Conservation (phyloP, 2,888 invertebrate species). For the Calameuta idolon region DNA sequence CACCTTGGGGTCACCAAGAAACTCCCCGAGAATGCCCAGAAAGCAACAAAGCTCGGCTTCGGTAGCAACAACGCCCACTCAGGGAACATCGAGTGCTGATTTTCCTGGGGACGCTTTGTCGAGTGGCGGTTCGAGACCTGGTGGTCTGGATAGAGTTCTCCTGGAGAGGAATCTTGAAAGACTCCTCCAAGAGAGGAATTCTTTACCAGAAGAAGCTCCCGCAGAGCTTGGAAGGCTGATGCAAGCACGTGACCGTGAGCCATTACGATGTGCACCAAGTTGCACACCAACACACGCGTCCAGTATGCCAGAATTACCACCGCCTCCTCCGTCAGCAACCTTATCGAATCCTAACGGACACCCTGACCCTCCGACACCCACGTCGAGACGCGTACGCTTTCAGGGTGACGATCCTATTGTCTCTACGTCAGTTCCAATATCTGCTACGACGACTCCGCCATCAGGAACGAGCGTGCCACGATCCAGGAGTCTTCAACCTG, state of each 20-base stretch:
- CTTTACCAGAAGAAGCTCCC: slow-evolving; percentile 55
- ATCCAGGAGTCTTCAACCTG: slow-evolving; percentile 70
- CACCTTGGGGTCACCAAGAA: slow-evolving; percentile 65
- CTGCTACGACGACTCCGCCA: slow-evolving; percentile 49
- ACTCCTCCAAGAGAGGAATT: slow-evolving; percentile 69
- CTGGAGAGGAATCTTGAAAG: slow-evolving; percentile 78
- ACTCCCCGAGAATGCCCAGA: slow-evolving; percentile 70
- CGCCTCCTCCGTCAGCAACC: slow-evolving; percentile 33
- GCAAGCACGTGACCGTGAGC: slow-evolving; percentile 72
- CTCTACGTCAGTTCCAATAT: not conserved
- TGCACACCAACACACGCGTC: slow-evolving; percentile 69
- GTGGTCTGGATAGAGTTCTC: slow-evolving; percentile 76
- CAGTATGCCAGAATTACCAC: slow-evolving; percentile 74
- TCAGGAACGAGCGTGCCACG: slow-evolving; percentile 69
- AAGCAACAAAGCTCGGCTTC: slow-evolving; percentile 54
- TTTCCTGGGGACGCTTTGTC: slow-evolving; percentile 29
- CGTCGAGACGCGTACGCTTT: slow-evolving; percentile 69
- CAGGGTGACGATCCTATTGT: slow-evolving; percentile 64
- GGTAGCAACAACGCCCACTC: slow-evolving; percentile 60
- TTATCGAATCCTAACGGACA: slow-evolving; percentile 14
- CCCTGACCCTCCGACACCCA: slow-evolving; percentile 57
- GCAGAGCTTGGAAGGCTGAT: slow-evolving; percentile 66
- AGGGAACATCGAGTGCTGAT: slow-evolving; percentile 38
- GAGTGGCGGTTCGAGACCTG: slow-evolving; percentile 47
- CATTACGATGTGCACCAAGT: slow-evolving; percentile 66